Evolutionary conservation across 1,140 invertebrate species (phyloP).

Genomic region (Copidosoma floridanum): DNA sequence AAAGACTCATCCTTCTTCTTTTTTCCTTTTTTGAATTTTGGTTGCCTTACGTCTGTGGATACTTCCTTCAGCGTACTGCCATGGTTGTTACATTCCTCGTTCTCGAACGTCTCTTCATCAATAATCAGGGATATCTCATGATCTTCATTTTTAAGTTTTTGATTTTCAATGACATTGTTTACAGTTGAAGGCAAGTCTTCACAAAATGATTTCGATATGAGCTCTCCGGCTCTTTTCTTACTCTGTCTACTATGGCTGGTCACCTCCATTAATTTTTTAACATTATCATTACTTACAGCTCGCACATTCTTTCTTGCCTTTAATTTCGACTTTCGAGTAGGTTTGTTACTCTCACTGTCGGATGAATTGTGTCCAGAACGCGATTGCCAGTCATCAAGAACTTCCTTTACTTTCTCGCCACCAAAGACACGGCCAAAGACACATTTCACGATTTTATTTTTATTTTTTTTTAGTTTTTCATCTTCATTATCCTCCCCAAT

Average conservation of each 20-base stretch:
- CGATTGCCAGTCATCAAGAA: conserved; percentile 51
- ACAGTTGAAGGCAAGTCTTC: conserved; percentile 5
- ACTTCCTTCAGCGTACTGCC: background rate
- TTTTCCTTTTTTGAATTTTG: conserved; percentile 2
- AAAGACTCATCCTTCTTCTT: too few relatives aligned
- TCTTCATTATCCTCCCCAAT: conserved; percentile 27
- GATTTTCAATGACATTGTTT: background rate
- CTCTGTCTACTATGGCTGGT: conserved; percentile 41
- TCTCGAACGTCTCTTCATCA: conserved; percentile 14
- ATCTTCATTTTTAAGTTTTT: conserved; percentile 16
- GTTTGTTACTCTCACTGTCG: conserved; percentile 16
- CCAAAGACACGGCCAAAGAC: conserved; percentile 50
- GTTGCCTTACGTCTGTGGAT: background rate
- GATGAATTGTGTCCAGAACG: conserved; percentile 45
- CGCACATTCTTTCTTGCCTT: conserved; percentile 8
- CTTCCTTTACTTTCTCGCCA: conserved; percentile 50
- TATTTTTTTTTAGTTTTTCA: conserved; percentile 33
- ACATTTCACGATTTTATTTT: conserved; percentile 50
- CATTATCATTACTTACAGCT: background rate
- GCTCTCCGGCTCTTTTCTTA: conserved; percentile 49
- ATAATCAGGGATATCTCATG: conserved; percentile 14
- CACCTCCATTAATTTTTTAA: background rate
- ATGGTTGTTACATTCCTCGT: background rate
- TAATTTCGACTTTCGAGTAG: background rate
- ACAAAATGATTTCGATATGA: conserved; percentile 37